Percentiles rank a stretch among this genome's conserved stretches.
Evolutionary conservation across 2,888 invertebrate species (phyloP).

Genomic region (Synanthedon tipuliformis): DNA sequence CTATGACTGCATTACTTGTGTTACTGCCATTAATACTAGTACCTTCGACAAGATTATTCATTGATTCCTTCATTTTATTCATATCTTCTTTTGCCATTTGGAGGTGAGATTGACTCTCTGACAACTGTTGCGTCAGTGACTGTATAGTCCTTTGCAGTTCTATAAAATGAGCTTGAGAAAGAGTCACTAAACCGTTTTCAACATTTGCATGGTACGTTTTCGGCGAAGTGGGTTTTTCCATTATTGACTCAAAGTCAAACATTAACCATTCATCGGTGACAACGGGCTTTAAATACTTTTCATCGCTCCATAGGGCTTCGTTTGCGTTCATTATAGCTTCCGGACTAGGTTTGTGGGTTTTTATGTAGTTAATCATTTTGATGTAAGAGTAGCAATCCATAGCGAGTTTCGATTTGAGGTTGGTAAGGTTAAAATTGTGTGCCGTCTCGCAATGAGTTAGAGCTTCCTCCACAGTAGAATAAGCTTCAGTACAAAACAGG

Average conservation of each 20-base stretch:
- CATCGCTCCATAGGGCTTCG: slow-evolving; percentile 76
- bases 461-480: slow-evolving; percentile 73
- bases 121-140: slow-evolving; percentile 65
- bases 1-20: slow-evolving; percentile 21
- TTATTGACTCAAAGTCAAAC: slow-evolving; percentile 75
- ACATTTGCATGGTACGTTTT: slow-evolving; percentile 70
- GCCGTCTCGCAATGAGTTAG: slow-evolving; percentile 74
- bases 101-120: slow-evolving; percentile 70
- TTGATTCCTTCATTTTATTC: slow-evolving; percentile 70
- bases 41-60: slow-evolving; percentile 64
- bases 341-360: slow-evolving; percentile 71
- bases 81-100: slow-evolving; percentile 73
- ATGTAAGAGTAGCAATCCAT: slow-evolving; percentile 88
- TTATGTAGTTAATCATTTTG: slow-evolving; percentile 84
- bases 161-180: slow-evolving; percentile 71
- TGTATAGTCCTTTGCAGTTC: slow-evolving; percentile 73
- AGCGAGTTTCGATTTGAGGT: slow-evolving; percentile 75
- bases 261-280: slow-evolving; percentile 85
- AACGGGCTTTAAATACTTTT: slow-evolving; percentile 81
- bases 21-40: slow-evolving; percentile 12
- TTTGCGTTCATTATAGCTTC: slow-evolving; percentile 65
- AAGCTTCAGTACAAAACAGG: slow-evolving; percentile 77
- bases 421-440: slow-evolving; percentile 76
- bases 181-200: slow-evolving; percentile 71
- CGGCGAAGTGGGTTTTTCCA: slow-evolving; percentile 44